phyloP scores from a whole-genome alignment of 2,888 invertebrate species.

The Megalurothrips usitatus region DNA sequence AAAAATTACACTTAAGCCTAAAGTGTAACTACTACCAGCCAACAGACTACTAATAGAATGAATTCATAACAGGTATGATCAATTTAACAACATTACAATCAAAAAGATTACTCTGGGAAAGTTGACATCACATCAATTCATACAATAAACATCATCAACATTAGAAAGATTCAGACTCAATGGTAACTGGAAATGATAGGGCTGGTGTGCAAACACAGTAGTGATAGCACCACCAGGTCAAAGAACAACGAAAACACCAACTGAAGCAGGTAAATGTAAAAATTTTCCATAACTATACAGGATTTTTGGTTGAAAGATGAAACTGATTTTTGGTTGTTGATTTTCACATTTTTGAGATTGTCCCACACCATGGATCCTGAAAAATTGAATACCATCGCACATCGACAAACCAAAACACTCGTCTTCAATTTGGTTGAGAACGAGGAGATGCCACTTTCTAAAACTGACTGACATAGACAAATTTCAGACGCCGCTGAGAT shows the following conservation, averaged over 20 bases:
- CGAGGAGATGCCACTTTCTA: too few species aligned
- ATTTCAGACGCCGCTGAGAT: too few species aligned
- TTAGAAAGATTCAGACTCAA: slow-evolving; percentile 17
- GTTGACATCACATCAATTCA: not conserved
- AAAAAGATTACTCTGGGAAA: not conserved
- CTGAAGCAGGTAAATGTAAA: too few species aligned
- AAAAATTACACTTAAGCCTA: not conserved
- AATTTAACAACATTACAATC: not conserved
- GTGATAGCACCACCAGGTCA: too few species aligned
- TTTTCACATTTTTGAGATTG: not conserved
- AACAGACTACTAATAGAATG: not conserved
- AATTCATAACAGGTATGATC: not conserved
- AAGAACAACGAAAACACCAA: too few species aligned
- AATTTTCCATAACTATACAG: too few species aligned
- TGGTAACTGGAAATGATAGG: slow-evolving; percentile 4
- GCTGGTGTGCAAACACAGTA: not conserved
- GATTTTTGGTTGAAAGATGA: not conserved
- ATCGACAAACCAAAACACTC: not conserved
- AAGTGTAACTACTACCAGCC: not conserved
- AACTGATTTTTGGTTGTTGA: not conserved
- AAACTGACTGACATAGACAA: too few species aligned
- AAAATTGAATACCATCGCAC: not conserved
- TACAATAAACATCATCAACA: not conserved
- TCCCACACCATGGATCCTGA: not conserved
- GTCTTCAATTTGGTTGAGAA: too few species aligned